Conservation (phyloP, 1,140 invertebrate genomes). For the Drosophila sechellia region DNA sequence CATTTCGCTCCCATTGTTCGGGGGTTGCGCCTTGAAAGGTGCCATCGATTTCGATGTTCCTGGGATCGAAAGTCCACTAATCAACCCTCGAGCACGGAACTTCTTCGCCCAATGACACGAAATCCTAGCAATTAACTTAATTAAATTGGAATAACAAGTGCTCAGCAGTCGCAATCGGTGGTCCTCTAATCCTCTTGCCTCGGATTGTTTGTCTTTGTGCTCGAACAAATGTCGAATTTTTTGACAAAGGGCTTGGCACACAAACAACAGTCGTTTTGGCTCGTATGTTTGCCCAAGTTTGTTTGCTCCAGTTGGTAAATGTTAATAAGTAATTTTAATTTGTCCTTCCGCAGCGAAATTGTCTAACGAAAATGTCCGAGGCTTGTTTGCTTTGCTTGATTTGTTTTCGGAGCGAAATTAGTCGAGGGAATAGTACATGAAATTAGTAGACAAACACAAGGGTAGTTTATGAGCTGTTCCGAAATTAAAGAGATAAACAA, state of each 20-base stretch:
- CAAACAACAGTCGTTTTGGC: not conserved
- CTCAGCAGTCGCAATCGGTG: conserved; percentile 57
- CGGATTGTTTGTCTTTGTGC: conserved; percentile 68
- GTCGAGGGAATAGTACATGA: conserved; percentile 16
- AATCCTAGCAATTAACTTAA: conserved; percentile 83
- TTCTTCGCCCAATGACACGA: conserved; percentile 61
- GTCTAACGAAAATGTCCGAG: conserved; percentile 57
- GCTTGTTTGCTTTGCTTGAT: conserved; percentile 60
- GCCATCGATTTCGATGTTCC: conserved; percentile 58
- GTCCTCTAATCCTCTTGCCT: conserved; percentile 37
- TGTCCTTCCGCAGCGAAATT: conserved; percentile 63
- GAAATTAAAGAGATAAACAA: conserved; percentile 2
- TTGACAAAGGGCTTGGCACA: conserved; percentile 24
- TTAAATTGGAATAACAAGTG: conserved; percentile 83
- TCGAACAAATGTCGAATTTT: conserved; percentile 76
- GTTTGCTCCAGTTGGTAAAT: conserved; percentile 57
- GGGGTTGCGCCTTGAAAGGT: conserved; percentile 56
- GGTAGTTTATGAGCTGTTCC: conserved; percentile 3
- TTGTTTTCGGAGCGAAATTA: conserved; percentile 53
- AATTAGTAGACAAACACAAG: conserved; percentile 27
- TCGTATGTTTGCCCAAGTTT: conserved; percentile 49
- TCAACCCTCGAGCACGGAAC: conserved; percentile 34
- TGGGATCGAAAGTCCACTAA: conserved; percentile 15
- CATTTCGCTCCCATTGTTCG: conserved; percentile 49
- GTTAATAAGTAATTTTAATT: conserved; percentile 78